Percentiles rank a stretch among this genome's conserved stretches.
phyloP scores from a whole-genome alignment of 2,888 invertebrate genomes.

The Tiliacea citrago region DNA sequence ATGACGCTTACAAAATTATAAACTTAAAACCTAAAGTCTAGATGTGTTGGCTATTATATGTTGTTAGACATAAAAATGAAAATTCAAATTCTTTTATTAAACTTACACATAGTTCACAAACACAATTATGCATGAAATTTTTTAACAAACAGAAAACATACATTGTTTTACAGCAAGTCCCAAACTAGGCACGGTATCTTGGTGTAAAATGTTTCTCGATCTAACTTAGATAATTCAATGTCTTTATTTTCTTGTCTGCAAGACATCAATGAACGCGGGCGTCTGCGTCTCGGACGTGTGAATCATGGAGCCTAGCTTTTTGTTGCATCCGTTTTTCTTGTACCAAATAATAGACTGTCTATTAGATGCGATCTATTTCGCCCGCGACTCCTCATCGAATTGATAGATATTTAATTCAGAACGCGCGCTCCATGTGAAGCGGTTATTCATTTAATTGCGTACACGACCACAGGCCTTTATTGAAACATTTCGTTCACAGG shows the following conservation, averaged over 20 bases:
- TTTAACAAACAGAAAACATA: no score
- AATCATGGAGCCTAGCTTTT: constrained; percentile 48
- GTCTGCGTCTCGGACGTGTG: constrained; percentile 28
- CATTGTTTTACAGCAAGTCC: no score
- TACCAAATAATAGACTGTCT: constrained; percentile 58
- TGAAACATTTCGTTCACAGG: constrained; percentile 28
- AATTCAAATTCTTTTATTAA: no score
- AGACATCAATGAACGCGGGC: constrained; percentile 21
- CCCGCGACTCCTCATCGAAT: constrained; percentile 62
- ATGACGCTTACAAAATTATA: not conserved
- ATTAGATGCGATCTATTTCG: constrained; percentile 70
- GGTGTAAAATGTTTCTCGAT: not conserved
- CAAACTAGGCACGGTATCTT: no score
- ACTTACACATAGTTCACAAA: no score
- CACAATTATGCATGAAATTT: no score
- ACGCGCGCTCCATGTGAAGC: constrained; percentile 53
- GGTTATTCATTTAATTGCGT: constrained; percentile 57
- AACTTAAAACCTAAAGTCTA: not conserved
- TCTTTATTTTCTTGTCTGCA: not conserved
- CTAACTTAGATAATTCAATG: not conserved
- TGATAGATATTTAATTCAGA: constrained; percentile 69
- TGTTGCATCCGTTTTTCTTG: constrained; percentile 49
- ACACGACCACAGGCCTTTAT: constrained; percentile 31
- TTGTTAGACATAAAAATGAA: no score
- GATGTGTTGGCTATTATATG: not conserved